Base-by-base conservation (phyloP, 2,888 invertebrate species). In the Urechis unicinctus region DNA sequence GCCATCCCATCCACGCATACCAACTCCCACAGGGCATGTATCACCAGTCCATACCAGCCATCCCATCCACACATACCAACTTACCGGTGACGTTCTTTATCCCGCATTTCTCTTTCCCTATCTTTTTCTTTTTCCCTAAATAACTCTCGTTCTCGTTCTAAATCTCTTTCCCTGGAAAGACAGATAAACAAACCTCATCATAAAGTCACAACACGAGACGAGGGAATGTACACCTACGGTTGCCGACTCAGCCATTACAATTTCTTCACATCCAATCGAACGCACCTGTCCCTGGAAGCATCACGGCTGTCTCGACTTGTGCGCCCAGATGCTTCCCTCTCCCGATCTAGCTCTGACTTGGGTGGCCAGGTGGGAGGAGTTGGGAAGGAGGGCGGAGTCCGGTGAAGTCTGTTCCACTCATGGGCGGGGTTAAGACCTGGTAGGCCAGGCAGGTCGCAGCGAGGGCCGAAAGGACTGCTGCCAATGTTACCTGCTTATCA, bases 341-440 rank as follows among this genome's bases (percentile, higher is more conserved):
- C 59, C 55, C 56, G 59, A 49, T 50, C 48, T 42, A 53, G 45
- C 45, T 48, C 55, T 3, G 55, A 52, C 17, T 43, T 36, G 25
- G 30, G 29, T 13, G 53, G 53, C 66, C 67, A 65, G 25, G 68
- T 53, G 6, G 69, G 64, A n/a, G 63, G 61, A 2, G 65, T 60
- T n/a, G 68, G 70, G 61, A 73, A 73, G 43, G 72, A 68, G 29
- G 73, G 68, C 3, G 74, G 72, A n/a, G 73, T 68, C 2, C 70
- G 67, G 56, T 71, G 69, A 17, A 73, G 60, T 13, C 69, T 63
- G 57, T 64, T 68, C 73, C 73, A 73, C 41, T 74, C 74, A 22
- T 70, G 71, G 24, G 71, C 68, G 9, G 70, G 63, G 22, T 65
- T 60, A 9, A 67, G 48, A 1, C 68, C 68, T 9, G 68, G 67